Base-by-base conservation (phyloP, 2,888 invertebrate species). In the Gastrophysa polygoni region DNA sequence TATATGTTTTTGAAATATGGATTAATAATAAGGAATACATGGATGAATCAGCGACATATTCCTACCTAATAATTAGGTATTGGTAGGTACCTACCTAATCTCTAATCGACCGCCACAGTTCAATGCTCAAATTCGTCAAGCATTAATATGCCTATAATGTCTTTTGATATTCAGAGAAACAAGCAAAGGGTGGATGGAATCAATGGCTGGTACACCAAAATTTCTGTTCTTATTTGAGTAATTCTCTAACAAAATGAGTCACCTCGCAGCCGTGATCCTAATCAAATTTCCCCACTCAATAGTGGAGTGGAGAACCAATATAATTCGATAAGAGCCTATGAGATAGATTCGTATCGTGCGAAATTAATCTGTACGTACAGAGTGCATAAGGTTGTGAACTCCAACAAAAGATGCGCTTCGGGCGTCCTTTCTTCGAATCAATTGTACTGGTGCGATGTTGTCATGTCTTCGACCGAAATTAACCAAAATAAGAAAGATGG, bases 161-260 rank as follows among this genome's bases (percentile, higher is more conserved):
- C n/a, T n/a, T n/a, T n/a, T n/a, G n/a, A n/a, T n/a, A n/a, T n/a
- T n/a, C n/a, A n/a, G n/a, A n/a, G n/a, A n/a, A n/a, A n/a, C 18
- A 21, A 49, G 24, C 46, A 29, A 52, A 32, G 63, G 63, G 63
- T 58, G 56, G 59, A 50, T 55, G 24, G 7, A n/a, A n/a, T n/a
- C 7, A 59, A 59, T 56, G 59, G 63, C 63, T 56, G 55, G 34
- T 28, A 47, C 56, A 50, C 52, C 44, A 20, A 59, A 49, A 34
- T 46, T 20, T 57, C 52, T 59, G 57, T 59, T 49, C n/a, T n/a
- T 51, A 59, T 67, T 64, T 57, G 34, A 51, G 51, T 47, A 55
- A 57, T 57, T 38, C 44, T 34, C n/a, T 54, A 56, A 47, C 60
- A 28, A 28, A 57, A 66, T 68, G 68, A 68, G 58, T 68, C 68